Evolutionary conservation across 1,140 invertebrate species (phyloP), one percentile per base, ranked within the genome.

Genomic region (Diabrotica virgifera): DNA sequence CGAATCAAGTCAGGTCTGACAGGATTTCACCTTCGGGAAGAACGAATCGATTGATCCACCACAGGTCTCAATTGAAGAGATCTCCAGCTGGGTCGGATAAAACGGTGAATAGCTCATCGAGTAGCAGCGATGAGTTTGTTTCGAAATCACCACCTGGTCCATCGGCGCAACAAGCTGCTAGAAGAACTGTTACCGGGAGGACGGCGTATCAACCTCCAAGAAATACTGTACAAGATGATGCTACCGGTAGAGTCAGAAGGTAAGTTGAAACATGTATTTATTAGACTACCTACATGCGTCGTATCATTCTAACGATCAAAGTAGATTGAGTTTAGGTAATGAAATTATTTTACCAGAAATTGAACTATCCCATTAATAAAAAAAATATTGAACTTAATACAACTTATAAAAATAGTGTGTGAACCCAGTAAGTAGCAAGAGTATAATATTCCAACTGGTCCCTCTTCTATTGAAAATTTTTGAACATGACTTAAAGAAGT

Each of bases 51-150:
- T 36, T 71, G 2, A 58, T 66, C 0, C 67, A 74, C 24, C 62
- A 70, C 67, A 24, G 68, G 57, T 54, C 52, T 36, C 81, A 80
- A 57, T 67, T 63, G 8, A 72, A 82, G 60, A 78, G 79, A 67
- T 83, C 83, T 8, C 83, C 83, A 0, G 81, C 81, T 7, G 71
- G 59, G 76, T 82, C 59, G 67, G 82, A 67, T 75, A 77, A 83
- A 64, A 78, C 78, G 64, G 82, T 79, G 24, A 76, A 80, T n/a
- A 83, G 81, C 6, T 74, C 81, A 0, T 80, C 81, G 24, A 80
- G 79, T 12, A 80, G 78, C 63, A 82, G 81, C 63, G 75, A 74
- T 9, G 81, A 81, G 8, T 75, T 76, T 66, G 66, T 70, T 7
- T 65, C 72, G 0, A 54, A 74, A 60, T 82, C 80, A 5, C 78